phyloP scores from a whole-genome alignment of 2,888 invertebrate species.

The Leptarthrus brevirostris region DNA sequence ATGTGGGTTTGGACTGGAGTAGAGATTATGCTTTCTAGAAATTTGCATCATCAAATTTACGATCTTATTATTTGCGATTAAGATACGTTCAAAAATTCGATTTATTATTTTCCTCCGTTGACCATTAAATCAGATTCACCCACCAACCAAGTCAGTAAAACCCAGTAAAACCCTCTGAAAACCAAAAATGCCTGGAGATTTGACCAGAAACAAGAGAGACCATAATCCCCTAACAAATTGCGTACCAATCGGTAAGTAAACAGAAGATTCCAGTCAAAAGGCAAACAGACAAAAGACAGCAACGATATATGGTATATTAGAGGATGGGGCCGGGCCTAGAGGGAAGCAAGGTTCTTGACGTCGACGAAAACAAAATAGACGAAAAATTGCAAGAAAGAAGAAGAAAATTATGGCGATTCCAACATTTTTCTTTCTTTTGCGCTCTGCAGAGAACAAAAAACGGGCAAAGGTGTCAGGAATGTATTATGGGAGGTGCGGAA shows the following conservation, averaged over 20 bases:
- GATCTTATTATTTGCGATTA: too few species aligned
- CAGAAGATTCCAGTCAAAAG: background rate
- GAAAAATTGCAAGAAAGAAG: background rate
- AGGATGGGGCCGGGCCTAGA: background rate
- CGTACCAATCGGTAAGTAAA: constrained; percentile 19
- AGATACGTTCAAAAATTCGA: too few species aligned
- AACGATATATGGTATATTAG: too few species aligned
- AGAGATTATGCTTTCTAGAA: too few species aligned
- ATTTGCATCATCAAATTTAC: too few species aligned
- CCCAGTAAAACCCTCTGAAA: background rate
- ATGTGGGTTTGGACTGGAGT: too few species aligned
- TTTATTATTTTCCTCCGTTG: too few species aligned
- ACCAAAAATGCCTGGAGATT: background rate
- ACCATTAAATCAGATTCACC: background rate
- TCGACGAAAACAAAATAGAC: background rate
- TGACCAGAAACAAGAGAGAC: constrained; percentile 8
- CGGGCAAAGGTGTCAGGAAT: background rate
- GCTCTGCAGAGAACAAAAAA: background rate
- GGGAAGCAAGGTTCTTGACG: background rate
- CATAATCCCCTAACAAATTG: constrained; percentile 36
- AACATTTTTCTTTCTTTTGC: background rate
- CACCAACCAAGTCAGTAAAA: too few species aligned
- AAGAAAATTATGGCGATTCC: background rate
- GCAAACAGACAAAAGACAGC: background rate
- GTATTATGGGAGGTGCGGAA: background rate